These are phyloP conservation scores for Varecia variegata DNA, from an alignment of 2,797 vertebrate species.

Conservation along the genomic window DNA sequence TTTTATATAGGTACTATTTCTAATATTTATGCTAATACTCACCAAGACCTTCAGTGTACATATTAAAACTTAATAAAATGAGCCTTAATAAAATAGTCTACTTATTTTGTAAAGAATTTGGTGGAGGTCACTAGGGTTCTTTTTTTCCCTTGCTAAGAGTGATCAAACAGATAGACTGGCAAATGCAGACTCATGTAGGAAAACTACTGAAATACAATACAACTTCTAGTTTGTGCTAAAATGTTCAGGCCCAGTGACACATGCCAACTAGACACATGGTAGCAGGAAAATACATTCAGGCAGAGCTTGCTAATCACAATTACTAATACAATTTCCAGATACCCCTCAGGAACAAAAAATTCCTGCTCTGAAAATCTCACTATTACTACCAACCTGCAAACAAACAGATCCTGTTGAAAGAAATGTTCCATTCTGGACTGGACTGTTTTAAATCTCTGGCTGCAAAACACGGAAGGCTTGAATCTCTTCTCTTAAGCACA, in stretches of 20 bases:
- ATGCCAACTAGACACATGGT: slow-evolving; percentile 39
- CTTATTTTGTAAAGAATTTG: slow-evolving; percentile 46
- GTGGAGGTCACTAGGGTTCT: background rate
- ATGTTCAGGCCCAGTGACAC: slow-evolving; percentile 31
- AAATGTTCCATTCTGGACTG: slow-evolving; percentile 15
- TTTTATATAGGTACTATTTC: background rate
- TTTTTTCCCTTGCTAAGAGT: slow-evolving; percentile 11
- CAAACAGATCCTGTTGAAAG: slow-evolving; percentile 46
- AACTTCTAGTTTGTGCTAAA: slow-evolving; percentile 57
- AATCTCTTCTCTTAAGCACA: slow-evolving; percentile 1
- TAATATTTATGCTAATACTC: background rate
- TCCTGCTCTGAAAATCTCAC: background rate
- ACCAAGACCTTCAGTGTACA: background rate
- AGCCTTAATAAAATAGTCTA: background rate
- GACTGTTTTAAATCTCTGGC: slow-evolving; percentile 1
- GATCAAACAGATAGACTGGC: slow-evolving; percentile 55
- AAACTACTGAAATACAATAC: slow-evolving; percentile 74
- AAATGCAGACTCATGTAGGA: slow-evolving; percentile 37
- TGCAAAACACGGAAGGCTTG: background rate
- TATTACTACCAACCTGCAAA: slow-evolving; percentile 10
- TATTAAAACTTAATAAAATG: background rate
- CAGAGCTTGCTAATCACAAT: slow-evolving; percentile 60
- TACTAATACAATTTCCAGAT: slow-evolving; percentile 66
- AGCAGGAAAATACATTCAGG: slow-evolving; percentile 36
- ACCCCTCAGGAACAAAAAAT: slow-evolving; percentile 4